A percentile compares a stretch with the other conserved stretches of the same genome.
Conservation (phyloP, 2,113 vertebrate genomes). For the Varanus komodoensis region DNA sequence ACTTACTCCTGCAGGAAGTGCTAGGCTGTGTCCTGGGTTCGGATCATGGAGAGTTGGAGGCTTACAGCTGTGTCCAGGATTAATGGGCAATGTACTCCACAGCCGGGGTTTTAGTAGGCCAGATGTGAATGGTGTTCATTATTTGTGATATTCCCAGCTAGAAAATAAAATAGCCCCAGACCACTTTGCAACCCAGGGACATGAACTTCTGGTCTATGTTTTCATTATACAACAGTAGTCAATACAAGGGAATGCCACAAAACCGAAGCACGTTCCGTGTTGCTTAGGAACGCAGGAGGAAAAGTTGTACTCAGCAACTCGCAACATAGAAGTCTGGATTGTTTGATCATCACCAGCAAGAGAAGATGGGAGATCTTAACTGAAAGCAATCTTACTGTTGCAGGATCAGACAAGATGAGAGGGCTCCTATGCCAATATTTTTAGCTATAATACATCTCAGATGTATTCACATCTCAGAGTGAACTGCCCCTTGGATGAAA, state of each 20-base stretch:
- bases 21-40: background rate
- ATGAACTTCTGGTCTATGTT: background rate
- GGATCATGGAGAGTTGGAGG: background rate
- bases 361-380: background rate
- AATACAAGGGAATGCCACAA: background rate
- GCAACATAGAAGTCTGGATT: constrained; percentile 47
- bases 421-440: background rate
- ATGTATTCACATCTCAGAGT: no score
- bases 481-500: background rate
- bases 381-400: background rate
- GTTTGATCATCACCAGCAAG: constrained; percentile 28
- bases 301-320: constrained; percentile 36
- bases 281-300: constrained; percentile 14
- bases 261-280: constrained; percentile 35
- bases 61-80: background rate
- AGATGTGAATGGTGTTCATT: background rate
- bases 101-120: background rate
- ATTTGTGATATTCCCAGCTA: background rate
- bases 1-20: background rate
- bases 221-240: background rate
- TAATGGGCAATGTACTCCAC: background rate
- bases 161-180: constrained; percentile 4
- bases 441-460: background rate
- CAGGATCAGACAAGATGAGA: background rate
- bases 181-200: background rate